A percentile compares a stretch with the other conserved stretches of the same genome.
phyloP scores from a whole-genome alignment of 2,113 vertebrate species.

The Phaethon lepturus region DNA sequence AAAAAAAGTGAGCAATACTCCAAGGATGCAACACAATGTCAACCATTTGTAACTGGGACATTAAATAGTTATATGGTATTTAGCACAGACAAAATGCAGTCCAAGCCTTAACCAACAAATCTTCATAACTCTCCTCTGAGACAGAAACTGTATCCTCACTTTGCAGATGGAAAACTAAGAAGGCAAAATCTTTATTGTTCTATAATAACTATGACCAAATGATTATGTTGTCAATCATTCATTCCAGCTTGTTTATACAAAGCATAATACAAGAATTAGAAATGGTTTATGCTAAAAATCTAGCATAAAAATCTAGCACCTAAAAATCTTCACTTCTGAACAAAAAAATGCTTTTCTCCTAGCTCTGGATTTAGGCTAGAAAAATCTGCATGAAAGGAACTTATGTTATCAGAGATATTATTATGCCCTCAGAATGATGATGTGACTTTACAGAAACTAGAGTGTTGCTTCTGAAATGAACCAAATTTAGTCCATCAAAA shows the following conservation, averaged over 20 bases:
- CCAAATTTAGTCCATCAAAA: background rate
- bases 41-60: background rate
- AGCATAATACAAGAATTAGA: constrained; percentile 60
- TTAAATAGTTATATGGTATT: constrained; percentile 5
- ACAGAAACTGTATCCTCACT: background rate
- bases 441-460: background rate
- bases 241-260: constrained; percentile 35
- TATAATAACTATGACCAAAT: background rate
- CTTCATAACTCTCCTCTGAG: background rate
- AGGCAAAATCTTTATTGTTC: background rate
- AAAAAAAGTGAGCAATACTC: background rate
- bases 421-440: background rate
- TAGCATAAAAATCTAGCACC: too few relatives aligned
- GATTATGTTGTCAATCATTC: constrained; percentile 49
- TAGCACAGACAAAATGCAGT: background rate
- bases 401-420: background rate
- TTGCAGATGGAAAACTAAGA: background rate
- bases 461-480: background rate
- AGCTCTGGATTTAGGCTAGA: constrained; percentile 16
- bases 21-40: background rate
- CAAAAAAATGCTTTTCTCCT: background rate
- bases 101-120: constrained; percentile 10
- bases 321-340: background rate
- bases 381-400: constrained; percentile 7
- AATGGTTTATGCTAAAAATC: constrained; percentile 31